phyloP scores from a whole-genome alignment of 2,113 vertebrate species.

The Boleophthalmus pectinirostris region DNA sequence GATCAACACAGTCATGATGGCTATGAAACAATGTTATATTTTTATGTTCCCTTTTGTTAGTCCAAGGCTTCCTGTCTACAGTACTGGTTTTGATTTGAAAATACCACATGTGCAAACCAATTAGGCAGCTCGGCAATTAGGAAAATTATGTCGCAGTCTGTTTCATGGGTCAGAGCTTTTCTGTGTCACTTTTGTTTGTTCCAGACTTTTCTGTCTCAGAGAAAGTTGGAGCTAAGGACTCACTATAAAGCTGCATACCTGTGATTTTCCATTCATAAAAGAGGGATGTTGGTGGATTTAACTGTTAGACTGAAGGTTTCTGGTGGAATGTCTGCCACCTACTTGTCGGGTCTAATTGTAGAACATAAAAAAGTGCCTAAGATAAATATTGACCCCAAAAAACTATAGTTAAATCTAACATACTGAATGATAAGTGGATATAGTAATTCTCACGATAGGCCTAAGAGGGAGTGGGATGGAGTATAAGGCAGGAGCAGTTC shows the following conservation, averaged over 20 bases:
- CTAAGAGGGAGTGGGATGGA: too few species aligned
- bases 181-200: slow-evolving; percentile 30
- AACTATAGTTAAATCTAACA: too few species aligned
- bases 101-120: slow-evolving; percentile 55
- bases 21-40: not conserved
- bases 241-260: not conserved
- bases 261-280: not conserved
- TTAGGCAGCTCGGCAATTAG: slow-evolving; percentile 77
- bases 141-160: slow-evolving; percentile 67
- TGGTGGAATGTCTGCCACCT: too few species aligned
- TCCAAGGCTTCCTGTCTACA: not conserved
- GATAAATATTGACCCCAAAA: too few species aligned
- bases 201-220: slow-evolving; percentile 17
- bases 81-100: slow-evolving; percentile 20
- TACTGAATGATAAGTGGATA: too few species aligned
- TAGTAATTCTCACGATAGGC: too few species aligned
- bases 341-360: too few species aligned
- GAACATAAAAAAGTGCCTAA: too few species aligned
- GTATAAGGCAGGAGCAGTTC: too few species aligned
- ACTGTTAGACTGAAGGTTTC: not conserved
- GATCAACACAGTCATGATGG: not conserved
- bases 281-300: not conserved
- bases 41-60: not conserved
- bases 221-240: not conserved
- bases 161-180: slow-evolving; percentile 62